These are phyloP conservation scores for Knipowitschia caucasica DNA, from an alignment of 2,797 vertebrate species.

Conservation along the genomic window DNA sequence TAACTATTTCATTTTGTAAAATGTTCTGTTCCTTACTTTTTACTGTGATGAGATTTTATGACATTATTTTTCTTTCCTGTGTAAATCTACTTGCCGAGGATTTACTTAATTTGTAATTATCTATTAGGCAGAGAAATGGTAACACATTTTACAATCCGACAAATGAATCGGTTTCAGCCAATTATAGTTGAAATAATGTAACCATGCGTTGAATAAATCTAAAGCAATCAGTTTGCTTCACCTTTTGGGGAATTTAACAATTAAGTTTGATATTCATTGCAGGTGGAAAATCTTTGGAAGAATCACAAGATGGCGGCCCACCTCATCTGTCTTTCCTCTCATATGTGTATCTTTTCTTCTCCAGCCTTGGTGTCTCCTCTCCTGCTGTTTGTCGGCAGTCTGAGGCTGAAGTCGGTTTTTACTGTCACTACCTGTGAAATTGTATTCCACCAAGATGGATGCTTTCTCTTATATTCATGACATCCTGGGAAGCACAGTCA, in stretches of 20 bases:
- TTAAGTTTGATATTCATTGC: constrained; percentile 67
- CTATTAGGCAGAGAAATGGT: constrained; percentile 42
- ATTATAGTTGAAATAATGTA: constrained; percentile 52
- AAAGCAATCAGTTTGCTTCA: constrained; percentile 73
- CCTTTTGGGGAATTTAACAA: constrained; percentile 66
- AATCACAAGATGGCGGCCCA: constrained; percentile 63
- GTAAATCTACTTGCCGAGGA: constrained; percentile 21
- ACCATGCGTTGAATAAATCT: constrained; percentile 69
- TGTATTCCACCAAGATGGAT: constrained; percentile 80
- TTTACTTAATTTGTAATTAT: constrained; percentile 57
- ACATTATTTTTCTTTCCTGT: constrained; percentile 12
- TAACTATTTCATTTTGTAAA: constrained; percentile 3
- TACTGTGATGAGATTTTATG: constrained; percentile 10
- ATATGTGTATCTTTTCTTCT: constrained; percentile 53
- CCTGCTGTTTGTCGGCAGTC: constrained; percentile 57
- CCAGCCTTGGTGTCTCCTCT: constrained; percentile 58
- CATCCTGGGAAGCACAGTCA: constrained; percentile 78
- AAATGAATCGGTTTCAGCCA: constrained; percentile 53
- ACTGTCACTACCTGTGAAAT: constrained; percentile 82
- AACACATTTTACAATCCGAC: constrained; percentile 60
- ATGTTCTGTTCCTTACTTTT: constrained; percentile 20
- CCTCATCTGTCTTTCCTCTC: constrained; percentile 49
- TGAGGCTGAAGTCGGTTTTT: constrained; percentile 68
- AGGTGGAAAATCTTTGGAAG: constrained; percentile 55
- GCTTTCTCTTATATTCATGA: constrained; percentile 81